Conservation (phyloP, 2,113 vertebrate species). For the Argyrosomus japonicus region DNA sequence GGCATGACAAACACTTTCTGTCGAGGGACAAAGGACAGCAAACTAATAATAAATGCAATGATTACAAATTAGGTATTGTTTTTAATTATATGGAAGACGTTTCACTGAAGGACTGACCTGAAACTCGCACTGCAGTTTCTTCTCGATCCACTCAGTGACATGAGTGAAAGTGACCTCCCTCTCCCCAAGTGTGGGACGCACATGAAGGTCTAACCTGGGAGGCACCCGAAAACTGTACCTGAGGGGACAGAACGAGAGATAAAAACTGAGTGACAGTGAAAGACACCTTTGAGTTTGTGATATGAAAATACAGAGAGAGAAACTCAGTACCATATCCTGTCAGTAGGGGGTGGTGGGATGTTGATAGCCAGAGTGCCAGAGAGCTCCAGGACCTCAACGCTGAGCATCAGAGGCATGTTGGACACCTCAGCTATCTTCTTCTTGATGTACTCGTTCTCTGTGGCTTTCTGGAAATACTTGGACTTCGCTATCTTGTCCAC, state of each 20-base stretch:
- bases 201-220: slow-evolving; percentile 87
- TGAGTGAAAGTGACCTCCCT: slow-evolving; percentile 89
- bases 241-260: background rate
- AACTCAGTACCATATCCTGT: slow-evolving; percentile 81
- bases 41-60: background rate
- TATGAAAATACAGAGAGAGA: background rate
- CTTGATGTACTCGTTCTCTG: slow-evolving; percentile 90
- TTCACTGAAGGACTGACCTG: slow-evolving; percentile 81
- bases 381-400: slow-evolving; percentile 89
- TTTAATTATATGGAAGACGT: background rate
- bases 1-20: slow-evolving; percentile 93
- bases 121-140: slow-evolving; percentile 88
- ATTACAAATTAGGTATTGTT: background rate
- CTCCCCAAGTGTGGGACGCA: slow-evolving; percentile 88
- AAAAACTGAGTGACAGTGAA: background rate
- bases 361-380: slow-evolving; percentile 87
- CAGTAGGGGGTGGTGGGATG: slow-evolving; percentile 88
- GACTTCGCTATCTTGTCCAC: slow-evolving; percentile 92
- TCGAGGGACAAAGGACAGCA: slow-evolving; percentile 1
- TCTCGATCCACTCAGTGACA: slow-evolving; percentile 90
- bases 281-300: background rate
- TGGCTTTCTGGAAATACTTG: slow-evolving; percentile 91
- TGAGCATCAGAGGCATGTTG: slow-evolving; percentile 89
- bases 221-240: slow-evolving; percentile 91
- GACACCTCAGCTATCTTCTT: slow-evolving; percentile 92